These are phyloP conservation scores for Platysternon megacephalum DNA, from an alignment of 2,113 vertebrate species.

Conservation along the genomic window DNA sequence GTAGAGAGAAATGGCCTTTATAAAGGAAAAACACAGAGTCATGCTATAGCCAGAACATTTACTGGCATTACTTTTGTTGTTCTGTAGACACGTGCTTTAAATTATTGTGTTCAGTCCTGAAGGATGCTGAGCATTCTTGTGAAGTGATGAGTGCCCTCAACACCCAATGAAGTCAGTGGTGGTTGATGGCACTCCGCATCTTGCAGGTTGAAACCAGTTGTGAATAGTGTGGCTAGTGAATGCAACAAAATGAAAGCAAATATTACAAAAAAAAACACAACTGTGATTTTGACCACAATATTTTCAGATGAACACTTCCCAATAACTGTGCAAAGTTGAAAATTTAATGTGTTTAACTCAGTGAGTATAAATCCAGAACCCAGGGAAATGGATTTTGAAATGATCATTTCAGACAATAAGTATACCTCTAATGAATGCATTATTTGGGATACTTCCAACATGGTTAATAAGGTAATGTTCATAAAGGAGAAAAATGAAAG, in stretches of 20 bases:
- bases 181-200: conserved; percentile 21
- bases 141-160: background rate
- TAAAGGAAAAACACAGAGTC: background rate
- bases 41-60: fast-evolving
- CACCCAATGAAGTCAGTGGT: background rate
- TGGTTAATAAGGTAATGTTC: conserved; percentile 63
- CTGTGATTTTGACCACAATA: background rate
- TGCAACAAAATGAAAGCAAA: conserved; percentile 12
- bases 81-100: background rate
- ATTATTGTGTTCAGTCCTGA: background rate
- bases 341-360: conserved; percentile 45
- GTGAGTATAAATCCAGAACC: conserved; percentile 47
- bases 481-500: conserved; percentile 57
- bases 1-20: background rate
- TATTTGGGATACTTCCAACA: conserved; percentile 68
- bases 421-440: conserved; percentile 58
- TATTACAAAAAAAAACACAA: conserved; percentile 43
- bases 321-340: conserved; percentile 22
- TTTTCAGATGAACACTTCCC: conserved; percentile 43
- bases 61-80: background rate
- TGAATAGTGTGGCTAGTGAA: background rate
- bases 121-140: background rate
- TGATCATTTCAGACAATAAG: conserved; percentile 39
- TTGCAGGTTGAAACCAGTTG: conserved; percentile 14
- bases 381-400: conserved; percentile 56